Conservation (phyloP, 2,797 vertebrate species). For the Nothura maculosa region DNA sequence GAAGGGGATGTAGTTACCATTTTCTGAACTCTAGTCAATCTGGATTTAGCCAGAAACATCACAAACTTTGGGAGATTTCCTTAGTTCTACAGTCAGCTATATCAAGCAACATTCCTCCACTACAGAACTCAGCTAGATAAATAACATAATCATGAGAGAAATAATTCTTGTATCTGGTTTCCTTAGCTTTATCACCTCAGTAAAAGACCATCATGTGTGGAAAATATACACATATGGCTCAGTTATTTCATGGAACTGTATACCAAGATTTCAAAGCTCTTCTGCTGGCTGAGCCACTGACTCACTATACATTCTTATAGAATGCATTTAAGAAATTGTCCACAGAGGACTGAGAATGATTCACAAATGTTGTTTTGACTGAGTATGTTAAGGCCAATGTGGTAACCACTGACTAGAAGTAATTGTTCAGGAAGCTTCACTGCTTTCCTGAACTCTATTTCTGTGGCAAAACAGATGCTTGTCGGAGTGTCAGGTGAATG, state of each 20-base stretch:
- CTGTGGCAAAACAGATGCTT: not conserved
- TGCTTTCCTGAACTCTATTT: not conserved
- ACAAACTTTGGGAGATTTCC: constrained; percentile 31
- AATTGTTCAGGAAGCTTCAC: not conserved
- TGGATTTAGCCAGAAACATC: constrained; percentile 48
- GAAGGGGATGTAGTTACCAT: constrained; percentile 35
- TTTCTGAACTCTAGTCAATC: constrained; percentile 29
- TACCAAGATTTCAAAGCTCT: not conserved
- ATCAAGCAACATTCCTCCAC: constrained; percentile 21
- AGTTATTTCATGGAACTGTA: constrained; percentile 6
- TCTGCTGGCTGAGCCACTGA: not conserved
- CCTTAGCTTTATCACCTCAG: not conserved
- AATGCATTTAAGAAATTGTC: not conserved
- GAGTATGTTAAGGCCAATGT: not conserved
- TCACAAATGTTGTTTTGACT: not conserved
- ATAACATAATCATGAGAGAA: not conserved
- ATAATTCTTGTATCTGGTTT: not conserved
- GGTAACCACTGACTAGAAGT: not conserved
- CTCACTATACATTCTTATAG: not conserved
- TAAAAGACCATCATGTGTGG: not conserved
- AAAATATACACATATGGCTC: not conserved
- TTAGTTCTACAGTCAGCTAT: constrained; percentile 7
- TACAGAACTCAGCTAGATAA: constrained; percentile 30
- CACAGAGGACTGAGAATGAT: not conserved
- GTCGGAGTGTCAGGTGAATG: not conserved